Percentiles rank a stretch among this genome's conserved stretches.
Evolutionary conservation across 2,113 vertebrate species (phyloP).

Genomic region (Neotoma lepida): DNA sequence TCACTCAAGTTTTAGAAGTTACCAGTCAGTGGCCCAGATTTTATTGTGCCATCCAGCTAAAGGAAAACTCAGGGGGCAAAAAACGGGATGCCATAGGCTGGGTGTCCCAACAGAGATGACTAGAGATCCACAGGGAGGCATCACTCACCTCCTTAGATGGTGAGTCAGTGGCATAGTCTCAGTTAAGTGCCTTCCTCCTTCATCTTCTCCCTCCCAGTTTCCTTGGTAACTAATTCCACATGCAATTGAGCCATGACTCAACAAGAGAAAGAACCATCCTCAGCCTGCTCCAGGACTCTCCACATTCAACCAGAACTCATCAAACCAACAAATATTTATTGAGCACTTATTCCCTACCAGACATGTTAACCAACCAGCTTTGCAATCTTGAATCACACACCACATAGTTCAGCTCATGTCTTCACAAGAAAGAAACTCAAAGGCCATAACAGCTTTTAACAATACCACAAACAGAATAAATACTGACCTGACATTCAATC

Average conservation of each 20-base stretch:
- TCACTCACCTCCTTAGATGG: accelerated
- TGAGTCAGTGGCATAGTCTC: neutral
- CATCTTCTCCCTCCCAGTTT: neutral
- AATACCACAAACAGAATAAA: neutral
- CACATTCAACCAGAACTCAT: neutral
- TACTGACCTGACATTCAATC: neutral
- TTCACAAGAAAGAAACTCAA: neutral
- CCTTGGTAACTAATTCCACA: neutral
- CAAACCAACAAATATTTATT: neutral
- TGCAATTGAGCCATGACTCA: neutral
- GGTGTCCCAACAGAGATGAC: neutral
- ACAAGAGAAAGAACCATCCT: neutral
- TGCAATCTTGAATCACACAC: neutral
- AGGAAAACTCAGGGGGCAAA: neutral
- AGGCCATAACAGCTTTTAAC: neutral
- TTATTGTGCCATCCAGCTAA: neutral
- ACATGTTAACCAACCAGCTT: neutral
- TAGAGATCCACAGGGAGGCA: neutral
- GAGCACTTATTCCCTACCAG: neutral
- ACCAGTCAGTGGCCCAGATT: neutral
- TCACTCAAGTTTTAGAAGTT: neutral
- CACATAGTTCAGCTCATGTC: neutral
- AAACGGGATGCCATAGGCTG: no score
- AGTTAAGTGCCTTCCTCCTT: neutral
- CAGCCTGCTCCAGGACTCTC: neutral